phyloP scores from a whole-genome alignment of 2,888 invertebrate species.

The Lysandra coridon region DNA sequence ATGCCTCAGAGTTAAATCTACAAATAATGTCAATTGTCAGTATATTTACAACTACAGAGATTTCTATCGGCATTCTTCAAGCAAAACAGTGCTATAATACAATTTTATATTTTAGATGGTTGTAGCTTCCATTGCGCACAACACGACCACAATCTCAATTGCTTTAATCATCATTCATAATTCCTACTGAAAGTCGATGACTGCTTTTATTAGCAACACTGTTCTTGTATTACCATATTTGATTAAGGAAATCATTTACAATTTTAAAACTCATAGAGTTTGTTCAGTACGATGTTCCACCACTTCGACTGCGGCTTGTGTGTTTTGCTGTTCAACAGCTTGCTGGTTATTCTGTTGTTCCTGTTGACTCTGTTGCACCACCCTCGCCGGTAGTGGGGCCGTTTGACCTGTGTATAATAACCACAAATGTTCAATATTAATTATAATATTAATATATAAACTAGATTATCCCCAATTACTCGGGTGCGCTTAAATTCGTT shows the following conservation, averaged over 20 bases:
- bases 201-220: background rate
- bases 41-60: conserved; percentile 20
- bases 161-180: too few relatives aligned
- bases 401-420: conserved; percentile 65
- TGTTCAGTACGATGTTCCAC: conserved; percentile 63
- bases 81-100: conserved; percentile 11
- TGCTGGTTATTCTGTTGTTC: conserved; percentile 52
- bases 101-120: background rate
- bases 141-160: too few relatives aligned
- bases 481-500: too few relatives aligned
- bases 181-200: too few relatives aligned
- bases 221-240: background rate
- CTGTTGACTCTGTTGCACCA: conserved; percentile 65
- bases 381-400: conserved; percentile 70
- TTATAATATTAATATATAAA: too few relatives aligned
- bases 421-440: background rate
- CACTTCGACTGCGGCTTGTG: conserved; percentile 60
- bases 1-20: background rate
- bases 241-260: background rate
- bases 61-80: background rate
- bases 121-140: background rate
- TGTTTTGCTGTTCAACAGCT: conserved; percentile 56
- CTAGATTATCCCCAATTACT: too few relatives aligned
- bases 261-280: conserved; percentile 57
- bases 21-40: conserved; percentile 16